Evolutionary conservation across 2,113 vertebrate genomes (phyloP).

Genomic region (Zosterops borbonicus): DNA sequence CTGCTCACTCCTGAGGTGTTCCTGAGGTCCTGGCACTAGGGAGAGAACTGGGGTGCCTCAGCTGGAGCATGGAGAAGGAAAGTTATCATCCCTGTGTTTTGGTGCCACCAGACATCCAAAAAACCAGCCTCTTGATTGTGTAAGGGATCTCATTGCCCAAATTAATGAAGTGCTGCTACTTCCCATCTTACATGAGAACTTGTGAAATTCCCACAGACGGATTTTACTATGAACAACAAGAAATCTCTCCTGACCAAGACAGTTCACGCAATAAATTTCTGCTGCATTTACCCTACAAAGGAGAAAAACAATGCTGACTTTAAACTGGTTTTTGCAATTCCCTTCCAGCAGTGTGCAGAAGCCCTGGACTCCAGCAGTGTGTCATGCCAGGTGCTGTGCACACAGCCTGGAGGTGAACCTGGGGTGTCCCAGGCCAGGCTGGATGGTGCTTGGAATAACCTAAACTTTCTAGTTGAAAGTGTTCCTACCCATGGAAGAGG

Average conservation of each 20-base stretch:
- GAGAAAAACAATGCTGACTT: neutral
- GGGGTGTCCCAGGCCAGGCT: no score
- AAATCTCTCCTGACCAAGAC: neutral
- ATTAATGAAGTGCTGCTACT: neutral
- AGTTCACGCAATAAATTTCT: neutral
- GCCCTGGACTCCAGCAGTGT: neutral
- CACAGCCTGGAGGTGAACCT: neutral
- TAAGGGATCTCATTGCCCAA: neutral
- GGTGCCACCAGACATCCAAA: neutral
- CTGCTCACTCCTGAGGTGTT: neutral
- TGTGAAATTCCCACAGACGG: neutral
- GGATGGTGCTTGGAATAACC: neutral
- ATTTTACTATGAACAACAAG: neutral
- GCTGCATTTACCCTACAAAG: neutral
- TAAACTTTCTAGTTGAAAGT: neutral
- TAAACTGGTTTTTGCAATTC: neutral
- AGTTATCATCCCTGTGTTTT: neutral
- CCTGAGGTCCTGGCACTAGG: neutral
- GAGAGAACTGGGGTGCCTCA: no score
- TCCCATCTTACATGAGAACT: neutral
- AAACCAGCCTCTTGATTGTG: neutral
- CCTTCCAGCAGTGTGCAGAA: neutral
- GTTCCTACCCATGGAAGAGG: neutral
- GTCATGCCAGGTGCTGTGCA: neutral
- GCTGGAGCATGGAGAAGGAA: neutral